Evolutionary conservation across 1,140 invertebrate genomes (phyloP), one percentile per base, ranked within the genome.

Genomic region (Spodoptera frugiperda): DNA sequence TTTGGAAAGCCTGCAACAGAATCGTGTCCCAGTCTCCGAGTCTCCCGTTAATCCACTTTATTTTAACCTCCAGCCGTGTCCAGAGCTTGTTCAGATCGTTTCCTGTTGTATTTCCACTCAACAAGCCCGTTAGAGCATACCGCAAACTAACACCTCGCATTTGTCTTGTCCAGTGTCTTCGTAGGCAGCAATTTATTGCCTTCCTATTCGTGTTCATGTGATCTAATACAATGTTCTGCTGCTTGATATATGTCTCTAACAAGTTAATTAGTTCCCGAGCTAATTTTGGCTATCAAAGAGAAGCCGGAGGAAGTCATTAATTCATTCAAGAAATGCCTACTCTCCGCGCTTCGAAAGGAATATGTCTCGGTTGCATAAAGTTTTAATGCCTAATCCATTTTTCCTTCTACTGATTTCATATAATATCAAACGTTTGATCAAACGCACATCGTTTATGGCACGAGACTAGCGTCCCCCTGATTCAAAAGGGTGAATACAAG

Each of bases 391-490:
- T 10, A 8, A 46, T 51, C 48, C 15, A 78, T 71, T 67, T 74
- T 75, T 25, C 51, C 46, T 48, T 51, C 63, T 21, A 39, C 39
- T 68, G 14, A 17, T 46, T 67, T 8, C 48, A 19, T n/a, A 39
- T 67, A 30, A 55, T 51, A 17, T 59, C 76, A 59, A 76, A 70
- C 65, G 11, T 59, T 61, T 76, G 76, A 67, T 51, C 46, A 78
- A 46, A 65, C 11, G 48, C 21, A 70, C 54, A 57, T 30, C 51
- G 82, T 75, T 74, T 75, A 75, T 65, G 74, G 87, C 88, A 90
- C 87, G 85, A 91, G 88, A 87, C 86, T 88, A 82, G 85, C 86
- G 54, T 84, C 84, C 87, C 88, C 87, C 78, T 84, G 82, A 77
- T 65, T 33, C n/a, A 79, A 76, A 84, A 86, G 88, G 84, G 90